Evolutionary conservation across 2,888 invertebrate genomes (phyloP).

Genomic region (Venustoraphidia nigricollis): DNA sequence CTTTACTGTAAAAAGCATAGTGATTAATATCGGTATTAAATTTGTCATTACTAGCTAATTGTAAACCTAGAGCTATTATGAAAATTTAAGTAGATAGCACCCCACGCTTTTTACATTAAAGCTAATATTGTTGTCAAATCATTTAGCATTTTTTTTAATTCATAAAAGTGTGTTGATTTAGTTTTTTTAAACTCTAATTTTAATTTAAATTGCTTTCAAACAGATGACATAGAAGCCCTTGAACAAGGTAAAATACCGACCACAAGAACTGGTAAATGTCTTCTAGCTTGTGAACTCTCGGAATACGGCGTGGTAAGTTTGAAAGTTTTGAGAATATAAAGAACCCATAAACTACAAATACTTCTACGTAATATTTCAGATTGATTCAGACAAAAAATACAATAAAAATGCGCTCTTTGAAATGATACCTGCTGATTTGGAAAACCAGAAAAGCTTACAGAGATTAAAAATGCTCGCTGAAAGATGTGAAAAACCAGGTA

Average conservation of each 20-base stretch:
- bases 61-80: too few relatives aligned
- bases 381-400: background rate
- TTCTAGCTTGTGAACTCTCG: conserved; percentile 31
- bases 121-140: too few relatives aligned
- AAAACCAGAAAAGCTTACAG: background rate
- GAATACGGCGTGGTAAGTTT: conserved; percentile 29
- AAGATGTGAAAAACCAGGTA: conserved; percentile 1
- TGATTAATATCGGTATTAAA: too few relatives aligned
- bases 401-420: conserved; percentile 1
- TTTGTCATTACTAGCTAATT: too few relatives aligned
- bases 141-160: too few relatives aligned
- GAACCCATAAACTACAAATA: too few relatives aligned
- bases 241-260: conserved; percentile 27
- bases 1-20: too few relatives aligned
- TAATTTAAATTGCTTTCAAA: too few relatives aligned
- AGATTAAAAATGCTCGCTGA: background rate
- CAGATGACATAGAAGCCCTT: conserved; percentile 14
- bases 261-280: conserved; percentile 27
- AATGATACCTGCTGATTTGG: background rate
- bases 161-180: too few relatives aligned
- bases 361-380: background rate
- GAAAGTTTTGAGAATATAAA: background rate
- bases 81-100: too few relatives aligned
- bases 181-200: too few relatives aligned
- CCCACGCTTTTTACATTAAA: too few relatives aligned